Percentiles rank a stretch among this genome's conserved stretches.
Conservation (phyloP, 2,797 vertebrate genomes). For the Meriones psammophilus region DNA sequence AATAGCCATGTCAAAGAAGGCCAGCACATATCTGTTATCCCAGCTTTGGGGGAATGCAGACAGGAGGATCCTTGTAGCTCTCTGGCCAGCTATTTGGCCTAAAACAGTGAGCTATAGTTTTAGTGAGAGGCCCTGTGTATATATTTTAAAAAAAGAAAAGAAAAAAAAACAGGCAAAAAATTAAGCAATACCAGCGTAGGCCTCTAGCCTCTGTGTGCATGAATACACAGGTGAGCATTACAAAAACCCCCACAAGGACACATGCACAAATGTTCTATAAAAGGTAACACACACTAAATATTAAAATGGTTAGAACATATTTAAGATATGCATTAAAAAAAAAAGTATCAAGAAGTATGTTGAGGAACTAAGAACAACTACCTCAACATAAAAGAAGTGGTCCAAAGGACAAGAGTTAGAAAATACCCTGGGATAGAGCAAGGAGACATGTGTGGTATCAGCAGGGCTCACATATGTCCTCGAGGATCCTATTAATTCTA, state of each 20-base stretch:
- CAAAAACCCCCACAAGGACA: not conserved
- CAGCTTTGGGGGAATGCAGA: not conserved
- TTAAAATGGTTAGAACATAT: slow-evolving; percentile 8
- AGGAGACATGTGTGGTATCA: not conserved
- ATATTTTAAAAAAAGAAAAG: not conserved
- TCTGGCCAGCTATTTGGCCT: not conserved
- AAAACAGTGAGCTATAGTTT: not conserved
- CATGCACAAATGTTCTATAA: not conserved
- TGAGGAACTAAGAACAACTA: not conserved
- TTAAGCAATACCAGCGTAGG: not conserved
- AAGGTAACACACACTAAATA: not conserved
- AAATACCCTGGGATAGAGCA: not conserved
- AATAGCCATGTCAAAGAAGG: not conserved
- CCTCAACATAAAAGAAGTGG: not conserved
- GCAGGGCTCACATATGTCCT: not conserved
- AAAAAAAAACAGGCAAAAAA: not conserved
- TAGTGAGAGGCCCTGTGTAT: not conserved
- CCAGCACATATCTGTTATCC: not conserved
- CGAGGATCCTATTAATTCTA: not conserved
- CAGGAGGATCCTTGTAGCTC: not conserved
- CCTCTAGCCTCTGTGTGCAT: not conserved
- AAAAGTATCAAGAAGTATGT: not conserved
- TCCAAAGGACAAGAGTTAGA: not conserved
- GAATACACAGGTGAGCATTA: not conserved
- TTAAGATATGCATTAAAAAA: slow-evolving; percentile 32